Base-by-base conservation (phyloP, 2,888 invertebrate genomes). In the Meliscaeva auricollis region DNA sequence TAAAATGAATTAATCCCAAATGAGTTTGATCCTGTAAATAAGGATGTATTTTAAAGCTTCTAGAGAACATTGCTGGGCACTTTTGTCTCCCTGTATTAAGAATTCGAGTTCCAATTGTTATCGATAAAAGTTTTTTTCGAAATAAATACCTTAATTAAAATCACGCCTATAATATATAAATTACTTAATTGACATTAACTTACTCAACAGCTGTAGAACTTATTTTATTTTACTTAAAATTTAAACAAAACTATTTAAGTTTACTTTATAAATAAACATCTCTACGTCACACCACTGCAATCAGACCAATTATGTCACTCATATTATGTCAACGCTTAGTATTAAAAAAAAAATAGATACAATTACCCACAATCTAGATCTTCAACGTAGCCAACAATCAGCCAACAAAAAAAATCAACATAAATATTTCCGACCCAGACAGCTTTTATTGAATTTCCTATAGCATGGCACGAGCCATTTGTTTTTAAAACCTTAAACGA, bases 401-500 rank as follows among this genome's bases (percentile, higher is more conserved):
- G 4, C 26, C 26, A 26, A 26, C 2, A 2, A 26, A 26, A 26
- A 3, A 38, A 4, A 38, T 7, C 3, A 5, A 38, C 17, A n/a
- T 22, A 50, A 22, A 52, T 46, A 38, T 48, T 66, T 66, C 41
- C 30, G 32, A 32, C 5, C 44, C 70, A 64, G 70, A 54, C 70
- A 26, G 70, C 11, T 22, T 58, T 64, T 22, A 11, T 30, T 46
- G 46, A 64, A 64, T 64, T 64, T 48, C 46, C 20, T 54, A 54
- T 70, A n/a, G 46, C 38, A 44, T 66, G 82, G 72, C 82, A 66
- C 72, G 77, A 82, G 72, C 77, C 77, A 54, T 72, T 64, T 50
- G 22, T 72, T 52, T 69, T 64, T 17, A 41, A 62, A 58, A 48
- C 46, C 46, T 17, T 48, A 48, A 48, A 4, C 9, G 30, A 44